A percentile compares a stretch with the other conserved stretches of the same genome.
Conservation (phyloP, 2,797 vertebrate genomes). For the Onychomys leucogaster region DNA sequence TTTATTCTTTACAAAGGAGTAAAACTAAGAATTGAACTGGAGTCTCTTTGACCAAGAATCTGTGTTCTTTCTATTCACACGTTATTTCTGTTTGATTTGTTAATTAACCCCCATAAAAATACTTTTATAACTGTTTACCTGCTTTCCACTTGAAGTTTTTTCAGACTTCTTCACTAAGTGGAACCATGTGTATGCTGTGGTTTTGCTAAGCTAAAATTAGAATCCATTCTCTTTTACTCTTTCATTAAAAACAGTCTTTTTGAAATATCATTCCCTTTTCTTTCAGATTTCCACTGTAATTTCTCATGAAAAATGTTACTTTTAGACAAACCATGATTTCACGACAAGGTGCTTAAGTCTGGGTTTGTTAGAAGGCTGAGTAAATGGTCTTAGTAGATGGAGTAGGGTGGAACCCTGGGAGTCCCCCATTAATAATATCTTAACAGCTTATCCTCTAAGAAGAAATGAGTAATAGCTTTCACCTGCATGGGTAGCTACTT, state of each 20-base stretch:
- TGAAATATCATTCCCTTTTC: neutral
- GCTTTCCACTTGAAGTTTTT: conserved; percentile 5
- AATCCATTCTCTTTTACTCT: conserved; percentile 9
- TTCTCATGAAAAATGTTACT: conserved; percentile 30
- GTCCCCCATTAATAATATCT: conserved; percentile 2
- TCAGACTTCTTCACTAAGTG: conserved; percentile 33
- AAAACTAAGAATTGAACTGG: conserved; percentile 30
- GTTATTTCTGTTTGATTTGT: neutral
- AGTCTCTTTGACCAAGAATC: neutral
- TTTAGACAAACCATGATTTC: neutral
- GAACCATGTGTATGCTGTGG: neutral
- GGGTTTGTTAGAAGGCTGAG: neutral
- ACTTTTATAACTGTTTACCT: neutral
- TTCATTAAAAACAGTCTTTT: conserved; percentile 13
- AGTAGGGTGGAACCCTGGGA: conserved; percentile 1
- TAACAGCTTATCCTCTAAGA: neutral
- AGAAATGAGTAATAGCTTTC: conserved; percentile 6
- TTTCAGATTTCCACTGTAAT: conserved; percentile 40
- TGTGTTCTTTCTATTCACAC: neutral
- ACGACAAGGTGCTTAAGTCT: conserved; percentile 31
- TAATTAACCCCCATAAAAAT: neutral
- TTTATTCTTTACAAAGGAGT: conserved; percentile 11
- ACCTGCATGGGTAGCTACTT: neutral
- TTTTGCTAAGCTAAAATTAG: conserved; percentile 50
- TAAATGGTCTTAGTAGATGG: conserved; percentile 9